A percentile compares a stretch with the other conserved stretches of the same genome.
Conservation (phyloP, 2,888 invertebrate species). For the Barypeithes pellucidus region DNA sequence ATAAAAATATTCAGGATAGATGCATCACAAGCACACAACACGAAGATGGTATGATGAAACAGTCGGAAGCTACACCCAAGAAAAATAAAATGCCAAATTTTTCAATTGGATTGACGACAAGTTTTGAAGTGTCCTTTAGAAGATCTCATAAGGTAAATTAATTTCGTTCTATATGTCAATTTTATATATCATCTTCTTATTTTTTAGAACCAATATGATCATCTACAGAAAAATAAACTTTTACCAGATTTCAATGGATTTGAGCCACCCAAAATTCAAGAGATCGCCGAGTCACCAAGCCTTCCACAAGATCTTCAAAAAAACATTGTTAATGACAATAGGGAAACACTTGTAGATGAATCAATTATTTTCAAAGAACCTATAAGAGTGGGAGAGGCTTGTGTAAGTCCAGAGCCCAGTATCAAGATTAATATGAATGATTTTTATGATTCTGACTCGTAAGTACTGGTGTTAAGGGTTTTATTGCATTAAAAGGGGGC, state of each 20-base stretch:
- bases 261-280: constrained; percentile 62
- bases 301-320: constrained; percentile 20
- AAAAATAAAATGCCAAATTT: constrained; percentile 61
- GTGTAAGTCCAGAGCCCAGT: constrained; percentile 72
- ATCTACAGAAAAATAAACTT: constrained; percentile 24
- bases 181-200: neutral
- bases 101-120: constrained; percentile 82
- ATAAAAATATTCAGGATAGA: constrained; percentile 24
- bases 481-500: neutral
- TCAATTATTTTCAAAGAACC: constrained; percentile 65
- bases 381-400: constrained; percentile 64
- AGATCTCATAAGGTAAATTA: constrained; percentile 49
- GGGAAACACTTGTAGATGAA: constrained; percentile 59
- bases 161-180: neutral
- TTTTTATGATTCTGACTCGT: constrained; percentile 66
- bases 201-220: constrained; percentile 27
- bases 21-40: constrained; percentile 35
- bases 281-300: constrained; percentile 63
- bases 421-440: constrained; percentile 74
- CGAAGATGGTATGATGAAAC: constrained; percentile 2
- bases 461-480: too few species aligned
- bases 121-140: constrained; percentile 76
- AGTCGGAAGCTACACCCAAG: constrained; percentile 14
- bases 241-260: constrained; percentile 15
- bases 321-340: constrained; percentile 38